These are phyloP conservation scores for Drosophila pegasa DNA, from an alignment of 2,888 invertebrate species.

Conservation along the genomic window DNA sequence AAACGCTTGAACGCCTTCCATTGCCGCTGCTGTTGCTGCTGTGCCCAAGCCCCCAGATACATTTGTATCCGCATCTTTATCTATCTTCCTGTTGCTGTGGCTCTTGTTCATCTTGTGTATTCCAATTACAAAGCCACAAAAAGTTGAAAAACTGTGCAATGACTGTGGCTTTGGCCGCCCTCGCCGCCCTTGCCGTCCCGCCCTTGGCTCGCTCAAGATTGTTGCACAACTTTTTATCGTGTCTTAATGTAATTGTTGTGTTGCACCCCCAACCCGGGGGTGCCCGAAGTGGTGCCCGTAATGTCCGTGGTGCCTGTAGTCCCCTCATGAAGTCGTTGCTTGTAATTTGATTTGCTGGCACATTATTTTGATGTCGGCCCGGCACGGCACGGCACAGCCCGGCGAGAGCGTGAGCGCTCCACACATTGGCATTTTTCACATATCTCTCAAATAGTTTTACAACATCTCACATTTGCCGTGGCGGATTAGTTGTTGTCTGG, in stretches of 20 bases:
- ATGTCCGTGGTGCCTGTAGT: too few relatives aligned
- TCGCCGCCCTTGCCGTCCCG: not conserved
- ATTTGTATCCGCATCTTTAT: constrained; percentile 47
- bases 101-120: constrained; percentile 65
- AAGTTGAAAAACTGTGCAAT: constrained; percentile 79
- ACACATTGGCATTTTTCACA: constrained; percentile 50
- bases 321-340: constrained; percentile 48
- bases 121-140: constrained; percentile 81
- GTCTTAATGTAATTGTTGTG: constrained; percentile 81
- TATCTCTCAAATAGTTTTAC: constrained; percentile 72
- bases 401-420: not conserved
- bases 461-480: constrained; percentile 67
- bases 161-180: constrained; percentile 60
- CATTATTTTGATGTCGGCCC: constrained; percentile 75
- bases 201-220: constrained; percentile 50
- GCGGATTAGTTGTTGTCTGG: constrained; percentile 63
- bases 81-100: constrained; percentile 58
- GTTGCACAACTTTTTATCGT: constrained; percentile 80
- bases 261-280: constrained; percentile 34
- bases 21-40: constrained; percentile 8
- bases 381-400: constrained; percentile 10
- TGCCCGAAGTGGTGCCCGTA: too few relatives aligned
- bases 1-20: constrained; percentile 71
- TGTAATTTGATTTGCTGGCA: constrained; percentile 78
- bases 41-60: constrained; percentile 2